A percentile compares a stretch with the other conserved stretches of the same genome.
Evolutionary conservation across 1,140 invertebrate genomes (phyloP).

Genomic region (Anastrepha ludens): DNA sequence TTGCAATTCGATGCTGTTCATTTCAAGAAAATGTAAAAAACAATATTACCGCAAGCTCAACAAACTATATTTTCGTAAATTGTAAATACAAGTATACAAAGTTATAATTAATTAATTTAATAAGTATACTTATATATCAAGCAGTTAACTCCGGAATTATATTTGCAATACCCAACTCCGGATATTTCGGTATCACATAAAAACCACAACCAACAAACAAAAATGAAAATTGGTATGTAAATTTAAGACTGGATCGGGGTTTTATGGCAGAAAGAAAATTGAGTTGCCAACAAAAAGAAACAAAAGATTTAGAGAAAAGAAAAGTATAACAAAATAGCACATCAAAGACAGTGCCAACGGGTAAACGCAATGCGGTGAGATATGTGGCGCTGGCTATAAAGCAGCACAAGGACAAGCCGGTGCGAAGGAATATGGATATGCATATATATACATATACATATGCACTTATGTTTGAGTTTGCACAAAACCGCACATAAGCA

Average conservation of each 20-base stretch:
- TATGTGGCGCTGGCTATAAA: conserved; percentile 8
- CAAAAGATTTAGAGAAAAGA: background rate
- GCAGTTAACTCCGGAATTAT: background rate
- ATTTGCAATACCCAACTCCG: background rate
- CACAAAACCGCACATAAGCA: no score
- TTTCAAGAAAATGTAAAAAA: no score
- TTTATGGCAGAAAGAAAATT: conserved; percentile 20
- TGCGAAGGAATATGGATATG: background rate
- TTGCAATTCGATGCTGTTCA: no score
- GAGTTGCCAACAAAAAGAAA: conserved; percentile 29
- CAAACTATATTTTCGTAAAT: background rate
- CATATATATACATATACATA: background rate
- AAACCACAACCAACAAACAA: background rate
- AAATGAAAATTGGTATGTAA: conserved; percentile 3
- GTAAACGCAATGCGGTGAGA: conserved; percentile 16
- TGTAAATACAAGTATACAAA: background rate
- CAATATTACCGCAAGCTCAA: background rate
- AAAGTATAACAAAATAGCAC: background rate
- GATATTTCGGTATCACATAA: background rate
- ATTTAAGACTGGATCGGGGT: background rate
- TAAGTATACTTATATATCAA: background rate
- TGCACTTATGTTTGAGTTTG: background rate
- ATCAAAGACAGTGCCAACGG: background rate
- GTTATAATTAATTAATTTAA: background rate
- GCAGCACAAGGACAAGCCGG: background rate